Base-by-base conservation (phyloP, 2,888 invertebrate genomes). In the Ligdia adustata region DNA sequence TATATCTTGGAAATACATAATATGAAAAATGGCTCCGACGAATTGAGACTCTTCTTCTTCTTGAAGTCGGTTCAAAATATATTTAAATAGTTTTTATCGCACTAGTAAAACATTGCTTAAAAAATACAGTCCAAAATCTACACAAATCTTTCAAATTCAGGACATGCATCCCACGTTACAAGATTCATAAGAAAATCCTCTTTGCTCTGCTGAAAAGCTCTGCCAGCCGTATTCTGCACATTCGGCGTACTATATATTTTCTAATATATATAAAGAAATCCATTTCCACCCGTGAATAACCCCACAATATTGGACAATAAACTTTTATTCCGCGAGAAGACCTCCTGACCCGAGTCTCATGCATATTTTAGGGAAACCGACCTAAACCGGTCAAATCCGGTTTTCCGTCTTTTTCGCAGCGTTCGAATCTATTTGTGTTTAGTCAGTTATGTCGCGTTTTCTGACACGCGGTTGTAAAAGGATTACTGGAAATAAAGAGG, bases 351-450 rank as follows among this genome's bases (percentile, higher is more conserved):
- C 69, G 50, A 49, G 57, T 61, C 70, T 74, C 78, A 77, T 80
- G 76, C 77, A 80, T 80, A 80, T 77, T 78, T 79, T 69, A 77
- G 74, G 73, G 53, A 64, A 59, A 72, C 75, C 66, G 64, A 67
- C 63, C 65, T 54, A 63, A 59, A 71, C 75, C 66, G 64, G 67
- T 63, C 65, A 62, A 68, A 61, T 64, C 62, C 66, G 59, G 60
- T 57, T 52, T 53, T 60, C 57, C 58, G 56, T 62, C 57, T 66
- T 64, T 69, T 65, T 66, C 57, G 52, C 52, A 40, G 51, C 58
- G 49, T 58, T 53, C 46, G 51, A 70, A 67, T 64, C 57, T 60
- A 68, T 64, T 59, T 55, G 48, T 55, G 49, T 61, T 62, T 47
- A 46, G 37, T 35, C 48, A 22, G 52, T 56, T 67, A 62, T 62